phyloP scores from a whole-genome alignment of 1,140 invertebrate genomes.

The Neocloeon triangulifer region DNA sequence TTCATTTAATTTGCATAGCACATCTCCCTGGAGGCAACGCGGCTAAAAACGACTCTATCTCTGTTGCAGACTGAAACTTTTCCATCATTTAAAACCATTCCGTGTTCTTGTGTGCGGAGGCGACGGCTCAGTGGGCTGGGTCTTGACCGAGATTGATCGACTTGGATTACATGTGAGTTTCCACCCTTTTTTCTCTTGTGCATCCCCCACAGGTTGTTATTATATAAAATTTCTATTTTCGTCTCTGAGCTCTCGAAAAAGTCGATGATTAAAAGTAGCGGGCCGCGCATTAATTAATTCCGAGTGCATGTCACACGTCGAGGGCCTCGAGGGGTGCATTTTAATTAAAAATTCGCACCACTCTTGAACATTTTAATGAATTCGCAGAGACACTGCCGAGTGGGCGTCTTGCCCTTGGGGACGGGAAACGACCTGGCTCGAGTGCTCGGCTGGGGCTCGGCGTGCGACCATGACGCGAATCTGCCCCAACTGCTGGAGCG shows the following conservation, averaged over 20 bases:
- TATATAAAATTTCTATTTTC: too few relatives aligned
- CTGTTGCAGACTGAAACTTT: conserved; percentile 41
- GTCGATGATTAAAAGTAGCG: too few relatives aligned
- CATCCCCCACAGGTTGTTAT: too few relatives aligned
- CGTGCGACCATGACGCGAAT: conserved; percentile 87
- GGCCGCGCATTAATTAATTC: too few relatives aligned
- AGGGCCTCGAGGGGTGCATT: too few relatives aligned
- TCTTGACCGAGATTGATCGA: conserved; percentile 77
- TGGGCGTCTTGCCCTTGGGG: conserved; percentile 77
- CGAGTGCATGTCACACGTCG: too few relatives aligned
- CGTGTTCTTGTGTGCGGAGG: conserved; percentile 81
- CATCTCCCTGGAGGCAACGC: conserved; percentile 2
- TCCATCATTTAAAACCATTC: conserved; percentile 78
- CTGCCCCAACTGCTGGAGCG: conserved; percentile 75
- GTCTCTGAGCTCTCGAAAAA: too few relatives aligned
- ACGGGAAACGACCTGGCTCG: conserved; percentile 89
- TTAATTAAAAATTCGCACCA: conserved; percentile 4
- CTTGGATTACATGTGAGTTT: conserved; percentile 72
- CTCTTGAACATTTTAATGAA: conserved; percentile 4
- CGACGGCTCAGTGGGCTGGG: conserved; percentile 86
- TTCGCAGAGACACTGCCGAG: conserved; percentile 67
- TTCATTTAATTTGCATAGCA: too few relatives aligned
- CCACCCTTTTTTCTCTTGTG: too few relatives aligned
- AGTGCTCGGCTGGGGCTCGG: conserved; percentile 87
- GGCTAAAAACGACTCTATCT: too few relatives aligned